Evolutionary conservation across 2,797 vertebrate genomes (phyloP), one percentile per base, ranked within the genome.

Genomic region (Poecilia gillii): DNA sequence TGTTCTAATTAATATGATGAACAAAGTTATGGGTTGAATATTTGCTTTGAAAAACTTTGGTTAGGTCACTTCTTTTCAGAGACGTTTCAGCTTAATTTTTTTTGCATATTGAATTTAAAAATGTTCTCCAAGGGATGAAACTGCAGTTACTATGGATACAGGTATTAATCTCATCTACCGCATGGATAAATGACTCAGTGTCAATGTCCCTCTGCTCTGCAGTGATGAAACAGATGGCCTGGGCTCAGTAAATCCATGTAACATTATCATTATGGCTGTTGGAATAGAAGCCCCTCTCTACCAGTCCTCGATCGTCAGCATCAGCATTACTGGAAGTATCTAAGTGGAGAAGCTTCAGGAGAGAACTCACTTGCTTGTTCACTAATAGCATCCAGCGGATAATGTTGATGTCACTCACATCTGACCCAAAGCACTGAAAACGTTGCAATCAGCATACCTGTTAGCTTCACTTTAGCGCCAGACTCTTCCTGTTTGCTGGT

Each of bases 221-320:
- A 76, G 43, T 49, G 74, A 76, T 64, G 74, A 76, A 47, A 66
- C 74, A 76, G 74, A 76, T 75, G 74, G 74, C 33, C 74, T 66
- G 57, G 33, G 28, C 57, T 75, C 45, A 76, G 59, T 31, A 41
- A 70, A 33, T 68, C n/a, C 20, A 66, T 66, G 45, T 47, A 47
- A 64, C 46, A 18, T 66, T 64, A 33, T 64, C 12, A 66, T 76
- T 76, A 62, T 76, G 45, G 8, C 41, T 43, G 51, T 75, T 75
- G 55, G 53, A 75, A 75, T 20, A 75, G 41, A 64, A 28, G 36
- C 51, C 8, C 43, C 43, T 75, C 55, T 33, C 25, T 46, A 25
- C 55, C 47, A 62, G 45, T 66, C 72, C 62, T n/a, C 36, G 31
- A 43, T 45, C 53, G 33, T 78, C 46, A 73, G 77, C 14, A 66